Base-by-base conservation (phyloP, 2,888 invertebrate genomes). In the Trissolcus japonicus region DNA sequence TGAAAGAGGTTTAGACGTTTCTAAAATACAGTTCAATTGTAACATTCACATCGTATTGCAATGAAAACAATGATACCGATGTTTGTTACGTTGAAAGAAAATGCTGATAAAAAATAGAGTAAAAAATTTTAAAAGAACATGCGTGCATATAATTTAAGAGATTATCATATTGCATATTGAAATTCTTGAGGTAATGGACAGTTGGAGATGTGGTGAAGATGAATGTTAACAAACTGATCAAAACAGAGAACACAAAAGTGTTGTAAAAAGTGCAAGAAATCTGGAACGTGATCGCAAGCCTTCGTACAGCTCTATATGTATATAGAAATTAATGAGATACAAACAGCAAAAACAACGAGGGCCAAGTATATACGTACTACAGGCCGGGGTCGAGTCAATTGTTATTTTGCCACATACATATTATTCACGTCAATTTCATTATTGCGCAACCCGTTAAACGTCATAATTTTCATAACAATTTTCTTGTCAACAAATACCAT, bases 361-460 rank as follows among this genome's bases (percentile, higher is more conserved):
- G 71, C 56, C 71, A 71, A 71, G 43, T 51, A 35, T 35, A 43
- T 57, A 21, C 43, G 11, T 51, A 60, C 50, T 56, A 25, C 55
- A 56, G 69, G 54, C 72, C 62, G 73, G 73, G 73, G 67, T 74
- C 74, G 51, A 67, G 73, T 43, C 65, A 54, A 60, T 59, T 65
- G 59, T 66, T 66, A 55, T 73, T 65, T 73, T 66, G 60, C 54
- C 46, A 46, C 59, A 48, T 65, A 51, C 43, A 54, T 46, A 19
- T 51, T 48, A 25, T 60, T 35, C 35, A 25, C 25, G 54, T 48
- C 57, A 59, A 65, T 65, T 35, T 73, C 50, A 73, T 57, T 59
- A 48, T 73, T 65, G 48, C 57, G 55, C 60, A 65, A 65, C 25
- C n/a, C n/a, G 17, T 50, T 71, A 62, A 56, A 21, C n/a, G 29